A percentile compares a stretch with the other conserved stretches of the same genome.
These are phyloP conservation scores for Eupithecia dodoneata DNA, from an alignment of 2,888 invertebrate genomes.

Conservation along the genomic window DNA sequence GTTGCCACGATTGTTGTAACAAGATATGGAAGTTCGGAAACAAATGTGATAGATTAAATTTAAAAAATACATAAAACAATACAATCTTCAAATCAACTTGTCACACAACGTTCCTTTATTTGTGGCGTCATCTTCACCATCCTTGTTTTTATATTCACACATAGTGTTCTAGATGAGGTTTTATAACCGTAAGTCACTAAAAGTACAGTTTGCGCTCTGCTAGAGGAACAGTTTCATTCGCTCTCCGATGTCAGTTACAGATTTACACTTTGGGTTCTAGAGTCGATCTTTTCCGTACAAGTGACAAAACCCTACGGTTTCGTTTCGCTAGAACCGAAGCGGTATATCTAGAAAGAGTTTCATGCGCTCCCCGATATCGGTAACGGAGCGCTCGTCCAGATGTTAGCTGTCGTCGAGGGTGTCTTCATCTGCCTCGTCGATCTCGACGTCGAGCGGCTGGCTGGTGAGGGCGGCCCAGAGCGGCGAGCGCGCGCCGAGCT, in stretches of 20 bases:
- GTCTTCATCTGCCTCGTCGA: conserved; percentile 65
- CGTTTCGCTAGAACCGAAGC: conserved; percentile 75
- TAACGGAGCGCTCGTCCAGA: conserved; percentile 81
- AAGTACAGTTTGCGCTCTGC: not conserved
- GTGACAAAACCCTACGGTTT: not conserved
- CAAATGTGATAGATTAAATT: too few relatives aligned
- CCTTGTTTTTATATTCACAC: not conserved
- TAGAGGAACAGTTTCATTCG: not conserved
- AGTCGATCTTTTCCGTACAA: not conserved
- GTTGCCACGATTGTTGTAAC: too few relatives aligned
- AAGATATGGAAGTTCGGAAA: too few relatives aligned
- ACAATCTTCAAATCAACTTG: not conserved
- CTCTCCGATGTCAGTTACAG: not conserved
- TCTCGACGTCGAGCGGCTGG: conserved; percentile 77
- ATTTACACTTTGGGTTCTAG: not conserved
- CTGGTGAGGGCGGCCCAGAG: conserved; percentile 93
- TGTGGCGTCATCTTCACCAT: not conserved
- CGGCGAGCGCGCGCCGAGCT: conserved; percentile 85
- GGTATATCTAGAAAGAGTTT: conserved; percentile 85
- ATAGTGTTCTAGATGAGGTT: not conserved
- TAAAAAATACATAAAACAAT: too few relatives aligned
- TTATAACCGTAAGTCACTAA: not conserved
- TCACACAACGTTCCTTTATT: not conserved
- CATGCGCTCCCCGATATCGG: conserved; percentile 82
- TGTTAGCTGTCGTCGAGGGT: conserved; percentile 82